Conservation (phyloP, 2,888 invertebrate species). For the Clostera curtula region DNA sequence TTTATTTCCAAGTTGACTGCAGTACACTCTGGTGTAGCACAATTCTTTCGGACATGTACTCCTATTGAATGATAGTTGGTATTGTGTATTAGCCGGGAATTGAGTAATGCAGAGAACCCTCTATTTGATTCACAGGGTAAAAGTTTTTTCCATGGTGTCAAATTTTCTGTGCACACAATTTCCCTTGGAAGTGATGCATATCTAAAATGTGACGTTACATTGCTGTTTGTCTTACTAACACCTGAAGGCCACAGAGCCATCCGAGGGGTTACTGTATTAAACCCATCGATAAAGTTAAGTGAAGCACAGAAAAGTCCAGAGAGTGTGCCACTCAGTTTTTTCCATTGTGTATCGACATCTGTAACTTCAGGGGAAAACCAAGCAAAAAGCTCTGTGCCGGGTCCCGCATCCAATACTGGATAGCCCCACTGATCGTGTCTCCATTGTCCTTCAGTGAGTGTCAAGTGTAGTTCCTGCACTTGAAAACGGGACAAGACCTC, state of each 20-base stretch:
- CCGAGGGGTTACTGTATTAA: conserved; percentile 89
- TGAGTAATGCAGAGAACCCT: conserved; percentile 91
- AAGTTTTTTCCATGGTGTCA: conserved; percentile 98
- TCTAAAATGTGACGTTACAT: conserved; percentile 75
- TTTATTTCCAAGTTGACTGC: conserved; percentile 84
- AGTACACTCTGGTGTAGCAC: conserved; percentile 75
- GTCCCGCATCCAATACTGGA: conserved; percentile 90
- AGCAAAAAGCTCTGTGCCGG: conserved; percentile 95
- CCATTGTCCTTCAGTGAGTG: conserved; percentile 96
- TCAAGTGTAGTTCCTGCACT: conserved; percentile 92
- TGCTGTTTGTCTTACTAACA: conserved; percentile 58
- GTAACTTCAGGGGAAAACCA: conserved; percentile 86
- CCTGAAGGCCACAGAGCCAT: conserved; percentile 88
- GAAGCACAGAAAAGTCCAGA: conserved; percentile 98
- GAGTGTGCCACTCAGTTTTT: conserved; percentile 89
- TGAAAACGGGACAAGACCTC: conserved; percentile 90
- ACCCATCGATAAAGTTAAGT: conserved; percentile 91
- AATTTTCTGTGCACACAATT: conserved; percentile 98
- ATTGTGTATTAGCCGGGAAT: conserved; percentile 93
- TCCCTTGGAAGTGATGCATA: conserved; percentile 96
- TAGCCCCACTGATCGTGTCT: conserved; percentile 95
- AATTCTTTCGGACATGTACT: conserved; percentile 88
- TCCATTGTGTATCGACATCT: conserved; percentile 90
- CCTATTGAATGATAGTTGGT: conserved; percentile 94
- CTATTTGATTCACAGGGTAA: conserved; percentile 94